Evolutionary conservation across 2,888 invertebrate genomes (phyloP), one percentile per base, ranked within the genome.

Genomic region (Mimas tiliae): DNA sequence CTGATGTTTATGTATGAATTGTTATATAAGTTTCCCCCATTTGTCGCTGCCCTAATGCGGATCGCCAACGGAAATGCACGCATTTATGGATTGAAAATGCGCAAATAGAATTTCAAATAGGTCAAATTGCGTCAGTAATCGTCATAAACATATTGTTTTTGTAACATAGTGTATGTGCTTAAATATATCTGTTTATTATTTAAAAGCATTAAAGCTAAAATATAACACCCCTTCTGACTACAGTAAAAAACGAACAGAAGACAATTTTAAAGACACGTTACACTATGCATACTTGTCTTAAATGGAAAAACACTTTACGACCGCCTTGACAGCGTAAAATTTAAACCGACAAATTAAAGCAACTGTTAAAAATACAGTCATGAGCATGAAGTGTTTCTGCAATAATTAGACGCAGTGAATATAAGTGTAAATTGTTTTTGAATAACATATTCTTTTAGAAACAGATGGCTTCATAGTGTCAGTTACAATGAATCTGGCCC

Each of bases 51-150:
- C 90, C 89, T 82, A 84, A 86, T 73, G 70, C 66, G 85, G 82
- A 72, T 70, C 73, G 79, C 76, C 86, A 82, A 72, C 90, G 91
- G 92, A 92, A 87, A 89, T 88, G 86, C 87, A 87, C 66, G 74
- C 86, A 74, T 80, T 83, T 88, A 88, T 85, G 86, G 90, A 78
- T 72, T 76, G 81, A 76, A 75, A 72, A 72, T 72, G 74, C 85
- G 80, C 85, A 85, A 72, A 69, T 72, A 73, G 90, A 89, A 90
- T 92, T 74, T 70, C 76, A 81, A 86, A 81, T 74, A 74, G 68
- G 72, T 70, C 75, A 74, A 63, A 66, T 76, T 84, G 77, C 86
- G 88, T 88, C 89, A 88, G 82, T 79, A 64, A 51, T 71, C 63
- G 72, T 68, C 75, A 11, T 14, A 34, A 8, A n/a, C 9, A 38